Evolutionary conservation across 2,797 vertebrate species (phyloP).

Genomic region (Steatocranus sp.): DNA sequence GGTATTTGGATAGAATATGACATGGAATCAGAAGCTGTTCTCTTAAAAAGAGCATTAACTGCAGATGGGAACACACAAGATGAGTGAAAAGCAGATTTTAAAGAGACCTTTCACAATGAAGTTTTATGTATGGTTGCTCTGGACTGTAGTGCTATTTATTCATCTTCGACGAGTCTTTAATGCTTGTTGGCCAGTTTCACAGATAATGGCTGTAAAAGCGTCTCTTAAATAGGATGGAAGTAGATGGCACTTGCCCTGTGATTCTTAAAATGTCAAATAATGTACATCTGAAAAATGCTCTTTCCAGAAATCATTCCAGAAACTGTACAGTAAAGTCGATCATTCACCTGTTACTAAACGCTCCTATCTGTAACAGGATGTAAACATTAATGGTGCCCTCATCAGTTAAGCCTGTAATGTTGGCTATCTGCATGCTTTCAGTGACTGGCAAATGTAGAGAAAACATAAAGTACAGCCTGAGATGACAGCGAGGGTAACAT

Average conservation of each 20-base stretch:
- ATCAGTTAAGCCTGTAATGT: background rate
- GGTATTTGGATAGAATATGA: background rate
- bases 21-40: background rate
- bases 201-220: background rate
- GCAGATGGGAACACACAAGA: background rate
- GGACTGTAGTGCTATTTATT: background rate
- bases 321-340: background rate
- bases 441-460: background rate
- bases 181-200: background rate
- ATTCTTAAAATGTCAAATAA: background rate
- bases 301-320: background rate
- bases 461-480: background rate
- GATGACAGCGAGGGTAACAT: background rate
- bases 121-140: background rate
- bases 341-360: background rate
- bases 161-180: background rate
- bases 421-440: background rate
- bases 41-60: background rate
- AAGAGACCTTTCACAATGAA: background rate
- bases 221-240: background rate
- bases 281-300: background rate
- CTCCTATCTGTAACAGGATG: background rate
- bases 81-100: background rate
- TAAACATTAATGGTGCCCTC: background rate
- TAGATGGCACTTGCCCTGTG: fast-evolving